Conservation (phyloP, 2,888 invertebrate genomes). For the Cynaeus angustus region DNA sequence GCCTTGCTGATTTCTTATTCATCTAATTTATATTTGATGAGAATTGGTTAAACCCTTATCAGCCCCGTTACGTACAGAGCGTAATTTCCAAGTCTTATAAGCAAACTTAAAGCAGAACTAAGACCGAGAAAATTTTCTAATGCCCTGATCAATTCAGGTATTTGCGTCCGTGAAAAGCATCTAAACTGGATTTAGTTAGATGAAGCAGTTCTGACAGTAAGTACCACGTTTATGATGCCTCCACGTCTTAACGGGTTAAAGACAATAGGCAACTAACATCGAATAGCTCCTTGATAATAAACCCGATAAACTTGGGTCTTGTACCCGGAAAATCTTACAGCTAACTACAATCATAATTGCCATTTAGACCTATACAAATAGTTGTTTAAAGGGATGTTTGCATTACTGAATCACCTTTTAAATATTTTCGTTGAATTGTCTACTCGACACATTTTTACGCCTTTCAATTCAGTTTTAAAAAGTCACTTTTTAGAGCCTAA, state of each 20-base stretch:
- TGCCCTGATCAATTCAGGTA: constrained; percentile 27
- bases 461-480: constrained; percentile 1
- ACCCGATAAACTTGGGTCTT: constrained; percentile 18
- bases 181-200: background rate
- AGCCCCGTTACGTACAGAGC: constrained; percentile 16
- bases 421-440: constrained; percentile 4
- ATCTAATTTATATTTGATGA: constrained; percentile 40
- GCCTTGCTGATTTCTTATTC: constrained; percentile 35
- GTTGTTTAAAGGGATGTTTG: constrained; percentile 25
- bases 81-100: constrained; percentile 25
- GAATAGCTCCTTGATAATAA: constrained; percentile 30
- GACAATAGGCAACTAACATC: constrained; percentile 29
- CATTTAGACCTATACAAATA: constrained; percentile 37
- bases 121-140: constrained; percentile 13
- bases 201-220: constrained; percentile 24
- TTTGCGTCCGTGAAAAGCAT: background rate
- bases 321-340: constrained; percentile 33
- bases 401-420: constrained; percentile 9
- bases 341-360: constrained; percentile 35
- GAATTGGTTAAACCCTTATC: constrained; percentile 31
- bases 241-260: constrained; percentile 27
- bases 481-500: constrained; percentile 1
- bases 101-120: constrained; percentile 1
- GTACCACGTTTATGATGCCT: constrained; percentile 22
- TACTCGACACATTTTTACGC: constrained; percentile 25